Evolutionary conservation across 2,888 invertebrate species (phyloP), one percentile per base, ranked within the genome.

Genomic region (Temnothorax ravouxi): DNA sequence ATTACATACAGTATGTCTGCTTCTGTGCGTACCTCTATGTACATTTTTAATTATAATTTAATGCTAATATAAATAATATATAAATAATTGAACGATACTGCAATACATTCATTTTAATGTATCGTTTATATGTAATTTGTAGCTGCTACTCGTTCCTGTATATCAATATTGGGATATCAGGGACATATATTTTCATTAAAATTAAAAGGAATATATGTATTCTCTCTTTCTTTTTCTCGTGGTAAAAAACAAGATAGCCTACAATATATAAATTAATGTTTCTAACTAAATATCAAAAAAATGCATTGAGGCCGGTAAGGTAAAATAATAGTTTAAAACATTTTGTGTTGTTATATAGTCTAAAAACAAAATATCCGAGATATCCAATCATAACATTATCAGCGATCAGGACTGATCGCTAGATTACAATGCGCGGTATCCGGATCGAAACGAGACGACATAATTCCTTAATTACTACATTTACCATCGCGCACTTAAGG

Each of bases 401-500:
- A 38, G 13, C 34, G 8, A 50, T 61, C 50, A 61, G 29, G 59
- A 54, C 15, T 34, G 44, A 75, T 47, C 34, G 25, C 8, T 61
- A 61, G 21, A 76, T 76, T 76, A 76, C 50, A 64, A 50, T 21
- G 5, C 21, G 56, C 18, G 15, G 18, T 52, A 41, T 54, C 21
- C 69, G 56, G 38, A 34, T 15, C 15, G 59, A 56, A 79, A 56
- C 79, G 21, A 69, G 47, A 34, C 79, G 59, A 79, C 47, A 56
- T 71, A 69, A 59, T 80, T 80, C 21, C 79, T 80, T 71, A 80
- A 80, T 71, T 80, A 80, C 59, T 71, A 59, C 69, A 15, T 79
- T 44, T 13, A 59, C 47, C 59, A 59, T 59, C 59, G 47, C 21
- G 71, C 47, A 71, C 38, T 25, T 25, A 0, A 47, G 11, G 9